Evolutionary conservation across 2,797 vertebrate genomes (phyloP), one percentile per base, ranked within the genome.

Genomic region (Onychomys leucogaster): DNA sequence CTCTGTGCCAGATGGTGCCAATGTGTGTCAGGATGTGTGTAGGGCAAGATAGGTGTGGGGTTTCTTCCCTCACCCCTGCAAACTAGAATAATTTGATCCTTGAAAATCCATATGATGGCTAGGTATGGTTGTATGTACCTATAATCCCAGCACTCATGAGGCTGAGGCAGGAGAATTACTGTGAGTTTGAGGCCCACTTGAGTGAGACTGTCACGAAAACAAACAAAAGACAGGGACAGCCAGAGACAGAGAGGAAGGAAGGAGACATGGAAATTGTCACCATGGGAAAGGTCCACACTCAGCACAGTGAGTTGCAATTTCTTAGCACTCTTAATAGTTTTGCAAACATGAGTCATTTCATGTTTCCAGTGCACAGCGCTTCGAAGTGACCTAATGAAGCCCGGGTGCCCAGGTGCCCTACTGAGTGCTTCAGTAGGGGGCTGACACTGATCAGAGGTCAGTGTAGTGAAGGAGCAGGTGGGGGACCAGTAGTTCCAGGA

Each of bases 71-170:
- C 32, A 25, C 9, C 52, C n/a, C 83, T 37, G 23, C 41, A 95
- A 91, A 92, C 25, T 67, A 78, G 96, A 93, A 90, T n/a, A 25
- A 89, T 57, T 76, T 71, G 29, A 84, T 77, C 57, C 71, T 92
- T 94, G 37, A 94, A 80, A 75, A 55, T 43, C 32, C 57, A 89
- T 32, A n/a, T 17, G 12, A 49, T 34, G 5, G 17, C 37, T 7
- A 75, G 52, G 41, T 63, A 25, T 77, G 57, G 37, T 6, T 46
- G 19, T 27, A 25, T 46, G 49, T 37, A 25, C 41, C 57, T 46
- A 4, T 63, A 63, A 77, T 49, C 32, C 29, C 88, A 89, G 57
- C 41, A n/a, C 43, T 89, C 69, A 17, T 23, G 21, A 77, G 59
- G 21, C 57, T 49, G 57, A 77, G 73, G 41, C 37, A 76, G 29